These are phyloP conservation scores for Amphipoea lucens DNA, from an alignment of 2,888 invertebrate genomes.

Conservation along the genomic window DNA sequence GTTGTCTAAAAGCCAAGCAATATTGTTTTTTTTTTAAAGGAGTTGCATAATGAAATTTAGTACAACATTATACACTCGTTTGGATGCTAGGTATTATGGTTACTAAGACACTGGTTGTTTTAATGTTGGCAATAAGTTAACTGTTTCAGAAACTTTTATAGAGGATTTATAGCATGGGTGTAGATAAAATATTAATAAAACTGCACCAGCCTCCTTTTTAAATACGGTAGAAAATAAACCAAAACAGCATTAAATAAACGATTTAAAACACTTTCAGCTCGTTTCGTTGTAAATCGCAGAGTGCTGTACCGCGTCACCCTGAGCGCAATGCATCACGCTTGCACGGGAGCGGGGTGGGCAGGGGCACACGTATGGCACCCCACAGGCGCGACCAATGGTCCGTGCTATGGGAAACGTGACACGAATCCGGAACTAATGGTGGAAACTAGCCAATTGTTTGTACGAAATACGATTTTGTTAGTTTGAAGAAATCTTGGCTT, in stretches of 20 bases:
- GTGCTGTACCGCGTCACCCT: constrained; percentile 30
- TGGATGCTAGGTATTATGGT: too few relatives aligned
- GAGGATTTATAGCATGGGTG: too few relatives aligned
- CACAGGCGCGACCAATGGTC: constrained; percentile 72
- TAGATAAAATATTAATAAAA: neutral
- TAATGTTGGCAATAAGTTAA: too few relatives aligned
- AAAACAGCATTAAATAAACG: neutral
- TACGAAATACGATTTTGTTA: constrained; percentile 6
- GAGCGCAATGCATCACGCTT: constrained; percentile 49
- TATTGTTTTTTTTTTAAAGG: too few relatives aligned
- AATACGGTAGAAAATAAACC: neutral
- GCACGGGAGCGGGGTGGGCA: constrained; percentile 39
- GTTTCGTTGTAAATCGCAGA: constrained; percentile 31
- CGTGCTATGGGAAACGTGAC: constrained; percentile 77
- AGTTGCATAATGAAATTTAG: too few relatives aligned
- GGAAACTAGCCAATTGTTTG: constrained; percentile 37
- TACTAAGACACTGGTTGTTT: too few relatives aligned
- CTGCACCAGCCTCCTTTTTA: neutral
- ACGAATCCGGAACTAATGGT: constrained; percentile 66
- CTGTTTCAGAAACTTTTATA: too few relatives aligned
- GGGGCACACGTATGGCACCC: constrained; percentile 47
- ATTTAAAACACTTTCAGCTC: constrained; percentile 33
- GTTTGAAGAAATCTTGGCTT: constrained; percentile 2
- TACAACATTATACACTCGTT: too few relatives aligned
- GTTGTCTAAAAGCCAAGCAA: too few relatives aligned